A percentile compares a stretch with the other conserved stretches of the same genome.
phyloP scores from a whole-genome alignment of 2,888 invertebrate species.

The Papilio gigon region DNA sequence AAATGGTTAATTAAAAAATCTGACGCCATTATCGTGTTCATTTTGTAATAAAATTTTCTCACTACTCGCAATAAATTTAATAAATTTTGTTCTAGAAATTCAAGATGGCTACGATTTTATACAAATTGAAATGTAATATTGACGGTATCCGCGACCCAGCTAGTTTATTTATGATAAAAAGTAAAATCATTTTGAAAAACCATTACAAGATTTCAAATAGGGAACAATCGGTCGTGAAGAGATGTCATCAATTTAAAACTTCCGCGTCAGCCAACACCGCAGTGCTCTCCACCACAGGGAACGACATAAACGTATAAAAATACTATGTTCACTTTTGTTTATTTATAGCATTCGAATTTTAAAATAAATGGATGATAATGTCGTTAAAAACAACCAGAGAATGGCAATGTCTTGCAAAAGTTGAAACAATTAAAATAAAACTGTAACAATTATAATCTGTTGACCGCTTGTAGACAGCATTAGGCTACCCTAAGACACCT shows the following conservation, averaged over 20 bases:
- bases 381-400: background rate
- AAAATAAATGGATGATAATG: background rate
- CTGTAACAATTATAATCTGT: background rate
- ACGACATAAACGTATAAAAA: background rate
- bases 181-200: background rate
- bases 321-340: background rate
- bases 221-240: constrained; percentile 1
- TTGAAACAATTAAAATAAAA: background rate
- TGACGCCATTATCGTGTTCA: too few relatives aligned
- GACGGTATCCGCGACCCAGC: too few relatives aligned
- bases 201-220: constrained; percentile 3
- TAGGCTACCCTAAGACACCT: too few relatives aligned
- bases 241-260: constrained; percentile 17
- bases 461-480: too few relatives aligned
- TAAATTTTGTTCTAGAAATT: too few relatives aligned
- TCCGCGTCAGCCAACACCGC: background rate
- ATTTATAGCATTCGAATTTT: background rate
- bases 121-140: too few relatives aligned
- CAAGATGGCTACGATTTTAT: too few relatives aligned
- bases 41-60: too few relatives aligned
- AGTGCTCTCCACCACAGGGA: constrained; percentile 12
- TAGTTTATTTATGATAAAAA: too few relatives aligned
- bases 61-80: too few relatives aligned
- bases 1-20: too few relatives aligned
- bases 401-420: background rate